phyloP scores from a whole-genome alignment of 2,113 vertebrate genomes.

The Cyrtonyx montezumae region DNA sequence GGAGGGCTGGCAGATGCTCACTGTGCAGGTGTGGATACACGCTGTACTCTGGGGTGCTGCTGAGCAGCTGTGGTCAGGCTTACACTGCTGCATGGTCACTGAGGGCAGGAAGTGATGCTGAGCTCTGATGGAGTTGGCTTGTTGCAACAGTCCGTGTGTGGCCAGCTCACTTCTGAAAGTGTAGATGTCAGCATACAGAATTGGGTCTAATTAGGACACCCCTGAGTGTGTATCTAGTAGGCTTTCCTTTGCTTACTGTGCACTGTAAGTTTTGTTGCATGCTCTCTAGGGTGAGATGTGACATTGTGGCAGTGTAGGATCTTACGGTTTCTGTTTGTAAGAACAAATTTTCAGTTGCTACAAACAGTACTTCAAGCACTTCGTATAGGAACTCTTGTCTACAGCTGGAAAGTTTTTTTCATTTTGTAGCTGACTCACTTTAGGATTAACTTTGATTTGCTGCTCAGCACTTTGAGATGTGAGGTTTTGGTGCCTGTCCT shows the following conservation, averaged over 20 bases:
- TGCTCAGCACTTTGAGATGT: neutral
- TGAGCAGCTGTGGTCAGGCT: conserved; percentile 4
- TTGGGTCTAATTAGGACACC: neutral
- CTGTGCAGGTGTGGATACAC: neutral
- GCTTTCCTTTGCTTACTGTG: neutral
- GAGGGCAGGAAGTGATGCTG: conserved; percentile 48
- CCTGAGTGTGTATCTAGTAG: rapidly evolving
- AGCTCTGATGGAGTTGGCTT: neutral
- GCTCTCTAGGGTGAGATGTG: neutral
- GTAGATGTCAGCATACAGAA: neutral
- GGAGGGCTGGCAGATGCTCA: neutral
- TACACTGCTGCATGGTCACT: neutral
- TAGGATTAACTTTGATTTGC: neutral
- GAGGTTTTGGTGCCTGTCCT: neutral
- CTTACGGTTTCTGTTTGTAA: neutral
- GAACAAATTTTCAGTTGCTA: neutral
- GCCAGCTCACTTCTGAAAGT: neutral
- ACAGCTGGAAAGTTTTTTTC: neutral
- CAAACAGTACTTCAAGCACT: neutral
- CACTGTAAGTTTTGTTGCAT: neutral
- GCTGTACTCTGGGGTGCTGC: neutral
- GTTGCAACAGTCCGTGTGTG: neutral
- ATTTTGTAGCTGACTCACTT: neutral
- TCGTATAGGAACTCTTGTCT: neutral
- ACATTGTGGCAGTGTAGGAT: neutral